Percentiles rank a stretch among this genome's conserved stretches.
phyloP scores from a whole-genome alignment of 2,888 invertebrate genomes.

The Parthenolecanium corni region DNA sequence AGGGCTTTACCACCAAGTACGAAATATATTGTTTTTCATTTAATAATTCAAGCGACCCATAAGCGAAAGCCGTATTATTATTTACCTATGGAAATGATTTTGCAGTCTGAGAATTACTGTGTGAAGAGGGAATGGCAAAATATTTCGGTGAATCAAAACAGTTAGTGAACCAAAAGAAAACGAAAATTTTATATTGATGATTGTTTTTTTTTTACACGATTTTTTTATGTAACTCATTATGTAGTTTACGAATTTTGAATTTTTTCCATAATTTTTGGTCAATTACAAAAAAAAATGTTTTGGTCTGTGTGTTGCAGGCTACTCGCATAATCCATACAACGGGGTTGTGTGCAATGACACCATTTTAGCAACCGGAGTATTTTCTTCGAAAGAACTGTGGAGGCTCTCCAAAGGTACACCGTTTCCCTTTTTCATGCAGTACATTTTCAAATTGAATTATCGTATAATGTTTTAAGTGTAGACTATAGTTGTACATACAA shows the following conservation, averaged over 20 bases:
- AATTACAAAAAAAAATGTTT: slow-evolving; percentile 20
- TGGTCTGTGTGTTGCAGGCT: slow-evolving; percentile 45
- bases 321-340: slow-evolving; percentile 92
- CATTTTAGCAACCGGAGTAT: slow-evolving; percentile 98
- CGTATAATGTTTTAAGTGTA: background rate
- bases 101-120: slow-evolving; percentile 12
- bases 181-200: too few relatives aligned
- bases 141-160: slow-evolving; percentile 27
- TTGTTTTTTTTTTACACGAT: slow-evolving; percentile 13
- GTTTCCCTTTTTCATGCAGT: slow-evolving; percentile 25
- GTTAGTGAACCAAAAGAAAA: background rate
- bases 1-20: too few relatives aligned
- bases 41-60: too few relatives aligned
- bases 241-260: slow-evolving; percentile 18
- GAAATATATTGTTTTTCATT: too few relatives aligned
- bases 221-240: slow-evolving; percentile 17
- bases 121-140: slow-evolving; percentile 11
- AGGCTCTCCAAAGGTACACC: slow-evolving; percentile 85
- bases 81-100: too few relatives aligned
- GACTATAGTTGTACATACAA: too few relatives aligned
- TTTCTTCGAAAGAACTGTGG: slow-evolving; percentile 98
- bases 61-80: too few relatives aligned
- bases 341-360: slow-evolving; percentile 98
- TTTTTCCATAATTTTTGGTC: slow-evolving; percentile 3
- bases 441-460: slow-evolving; percentile 16